phyloP scores from a whole-genome alignment of 2,888 invertebrate genomes.

The Sericinus montela region DNA sequence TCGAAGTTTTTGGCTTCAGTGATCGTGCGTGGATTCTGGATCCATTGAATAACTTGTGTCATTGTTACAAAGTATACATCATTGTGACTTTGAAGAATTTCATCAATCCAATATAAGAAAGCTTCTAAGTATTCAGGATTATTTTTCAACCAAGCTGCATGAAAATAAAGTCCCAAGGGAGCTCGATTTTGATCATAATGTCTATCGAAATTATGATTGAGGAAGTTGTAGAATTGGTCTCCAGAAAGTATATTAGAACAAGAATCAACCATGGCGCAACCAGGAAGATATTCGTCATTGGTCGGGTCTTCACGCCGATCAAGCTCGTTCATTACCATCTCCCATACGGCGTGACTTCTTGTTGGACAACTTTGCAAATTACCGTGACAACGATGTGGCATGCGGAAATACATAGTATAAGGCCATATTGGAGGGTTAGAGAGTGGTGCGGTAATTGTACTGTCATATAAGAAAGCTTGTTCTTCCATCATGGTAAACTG shows the following conservation, averaged over 20 bases:
- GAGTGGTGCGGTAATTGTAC: constrained; percentile 94
- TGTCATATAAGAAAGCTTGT: constrained; percentile 96
- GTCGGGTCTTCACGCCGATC: constrained; percentile 94
- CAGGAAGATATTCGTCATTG: constrained; percentile 93
- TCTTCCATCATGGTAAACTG: constrained; percentile 99
- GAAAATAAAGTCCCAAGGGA: constrained; percentile 94
- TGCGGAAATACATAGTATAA: constrained; percentile 98
- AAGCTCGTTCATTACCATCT: constrained; percentile 97
- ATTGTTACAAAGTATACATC: constrained; percentile 97
- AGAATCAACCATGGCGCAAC: constrained; percentile 96
- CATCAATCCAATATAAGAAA: constrained; percentile 96
- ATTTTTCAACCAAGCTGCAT: constrained; percentile 95
- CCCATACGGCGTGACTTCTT: constrained; percentile 96
- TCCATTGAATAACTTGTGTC: constrained; percentile 98
- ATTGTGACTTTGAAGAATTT: constrained; percentile 89
- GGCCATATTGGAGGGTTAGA: constrained; percentile 97
- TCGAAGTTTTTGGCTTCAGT: constrained; percentile 94
- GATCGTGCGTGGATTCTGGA: constrained; percentile 92
- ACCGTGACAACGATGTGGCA: constrained; percentile 96
- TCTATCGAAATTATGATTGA: constrained; percentile 95
- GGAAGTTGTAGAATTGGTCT: constrained; percentile 96
- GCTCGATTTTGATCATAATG: constrained; percentile 95
- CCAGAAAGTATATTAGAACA: constrained; percentile 95
- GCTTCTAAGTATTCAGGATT: constrained; percentile 95
- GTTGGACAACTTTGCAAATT: constrained; percentile 95